Base-by-base conservation (phyloP, 2,797 vertebrate species). In the Anolis apletophallus region DNA sequence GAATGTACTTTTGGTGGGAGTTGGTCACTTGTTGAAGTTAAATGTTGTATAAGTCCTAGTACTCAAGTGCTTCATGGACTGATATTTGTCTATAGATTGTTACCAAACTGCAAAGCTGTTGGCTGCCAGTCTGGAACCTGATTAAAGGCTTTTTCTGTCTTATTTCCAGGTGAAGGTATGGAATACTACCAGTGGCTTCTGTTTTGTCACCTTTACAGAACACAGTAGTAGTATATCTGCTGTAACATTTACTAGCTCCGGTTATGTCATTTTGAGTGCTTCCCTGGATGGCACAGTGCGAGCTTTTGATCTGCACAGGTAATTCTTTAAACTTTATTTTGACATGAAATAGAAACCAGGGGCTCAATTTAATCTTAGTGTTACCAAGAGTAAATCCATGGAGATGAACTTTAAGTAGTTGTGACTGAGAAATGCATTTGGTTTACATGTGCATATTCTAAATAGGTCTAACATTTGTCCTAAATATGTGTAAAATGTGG, bases 291-390 rank as follows among this genome's bases (percentile, higher is more conserved):
- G 99, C 90, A 99, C 99, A 0, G 98, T 99, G 71, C 95, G 99
- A 29, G 99, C 98, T 1, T 99, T 97, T 55, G 98, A 99, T 94
- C 96, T 99, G 73, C 98, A 99, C 95, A 98, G 99, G 99, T 99
- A 94, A 94, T 13, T 75, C 0, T 0, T 36, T 40, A 7, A 75
- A 1, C 21, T 81, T 59, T 67, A 29, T 52, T 71, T 54, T 68
- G 29, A 8, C 52, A 59, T 73, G n/a, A 7, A 61, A 3, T 73
- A 36, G n/a, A 40, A 71, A 78, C 32, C 12, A 54, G n/a, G 36
- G 16, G 61, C 26, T 64, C 61, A 64, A 57, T 23, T 29, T 10
- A 64, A 3, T 64, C 23, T 64, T 61, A 61, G 61, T 64, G 23
- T 29, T 12, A 26, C 3, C 23, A 3, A 29, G 61, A 64, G 26